Base-by-base conservation (phyloP, 2,888 invertebrate genomes). In the Lagria hirta region DNA sequence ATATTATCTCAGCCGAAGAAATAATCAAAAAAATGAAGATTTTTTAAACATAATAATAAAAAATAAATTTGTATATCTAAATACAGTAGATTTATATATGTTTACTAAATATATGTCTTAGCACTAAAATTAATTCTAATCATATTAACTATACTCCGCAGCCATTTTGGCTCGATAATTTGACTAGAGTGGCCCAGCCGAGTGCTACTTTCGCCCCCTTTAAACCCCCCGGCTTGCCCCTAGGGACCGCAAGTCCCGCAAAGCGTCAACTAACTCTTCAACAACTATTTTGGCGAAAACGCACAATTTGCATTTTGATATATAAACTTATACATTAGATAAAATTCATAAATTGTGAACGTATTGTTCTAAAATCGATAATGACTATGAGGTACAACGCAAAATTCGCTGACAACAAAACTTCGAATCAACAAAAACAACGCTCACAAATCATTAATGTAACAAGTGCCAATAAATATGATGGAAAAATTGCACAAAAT, bases 101-200 rank as follows among this genome's bases (percentile, higher is more conserved):
- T 66, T 65, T 59, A 68, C 69, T 69, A 70, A 68, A 64, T 65
- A 67, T 62, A 61, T 63, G 57, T 60, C 62, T 64, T 65, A 65
- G 49, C 44, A 53, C 57, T 65, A 64, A 60, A n/a, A 70, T 69
- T 70, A 69, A 65, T 59, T 57, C 69, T 70, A 70, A 67, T 62
- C 59, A 60, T 68, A 68, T 69, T 70, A 68, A 66, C 71, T 71
- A 71, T 64, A 47, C 42, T 62, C 59, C 64, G 63, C 66, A 66
- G 65, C 67, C 65, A 23, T 32, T 54, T 55, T 51, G 69, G 64
- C 67, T 63, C 64, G 64, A 69, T 73, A 73, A 73, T 73, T 73
- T 73, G 72, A 73, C 72, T 73, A 73, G 70, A 71, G 66, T 69
- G 67, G 70, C 69, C 64, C 64, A 66, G 65, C 62, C 64, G 65